Evolutionary conservation across 2,797 vertebrate genomes (phyloP), one percentile per base, ranked within the genome.

Genomic region (Pelochelys cantorii): DNA sequence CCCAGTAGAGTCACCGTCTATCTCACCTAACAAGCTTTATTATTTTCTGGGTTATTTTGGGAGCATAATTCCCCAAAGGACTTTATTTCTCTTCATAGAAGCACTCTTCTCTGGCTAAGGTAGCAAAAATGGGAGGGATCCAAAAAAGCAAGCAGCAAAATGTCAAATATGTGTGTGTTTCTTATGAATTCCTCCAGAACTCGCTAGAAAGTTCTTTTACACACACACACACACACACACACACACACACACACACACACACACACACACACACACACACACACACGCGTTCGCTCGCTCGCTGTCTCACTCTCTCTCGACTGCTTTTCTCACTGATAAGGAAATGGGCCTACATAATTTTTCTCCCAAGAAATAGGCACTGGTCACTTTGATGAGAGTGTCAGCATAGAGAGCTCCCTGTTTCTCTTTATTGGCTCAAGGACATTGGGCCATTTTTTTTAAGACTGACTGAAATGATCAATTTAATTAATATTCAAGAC

Each of bases 381-480:
- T 87, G 75, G 56, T 57, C 87, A 42, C 85, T 59, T 74, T 48
- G 29, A 75, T 84, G 34, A 88, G 78, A 87, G 88, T 68, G 18
- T 68, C 18, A 34, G 18, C 15, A 15, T 65, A 31, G 31, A 65
- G 15, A 65, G 31, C 62, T 65, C 14, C 57, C 31, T 87, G 52
- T 84, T 85, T 91, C 2, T 88, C 60, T n/a, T 88, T 92, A 55
- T 87, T 91, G 91, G 92, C 52, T 74, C 57, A 90, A 18, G 31
- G n/a, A 68, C 65, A 68, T 34, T 91, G 34, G 78, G 79, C 57
- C 77, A 71, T n/a, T 83, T 75, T 75, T 20, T 14, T 56, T 56
- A 17, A 2, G 92, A 90, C 92, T 93, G 87, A 27, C 91, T 92
- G 34, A 57, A 89, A 94, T 89, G 55, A 86, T 93, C 83, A 89